Evolutionary conservation across 2,888 invertebrate species (phyloP), one percentile per base, ranked within the genome.

Genomic region (Acanthoscelides obtectus): DNA sequence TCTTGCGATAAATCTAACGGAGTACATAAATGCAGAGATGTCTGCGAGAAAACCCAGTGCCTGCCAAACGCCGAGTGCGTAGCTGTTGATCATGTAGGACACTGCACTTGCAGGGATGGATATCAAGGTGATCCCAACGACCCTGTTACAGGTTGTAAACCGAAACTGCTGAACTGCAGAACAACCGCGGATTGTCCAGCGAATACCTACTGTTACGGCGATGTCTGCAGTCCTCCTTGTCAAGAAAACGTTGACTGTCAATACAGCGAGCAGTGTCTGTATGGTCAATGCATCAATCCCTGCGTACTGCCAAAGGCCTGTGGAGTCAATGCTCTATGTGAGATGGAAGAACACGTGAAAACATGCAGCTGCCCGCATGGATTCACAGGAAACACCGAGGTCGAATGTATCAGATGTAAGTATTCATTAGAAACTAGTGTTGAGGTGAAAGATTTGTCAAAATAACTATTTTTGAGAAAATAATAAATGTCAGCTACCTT

Each of bases 21-120:
- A 66, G 86, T 90, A 69, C 91, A 93, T 66, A 95, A 95, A 86
- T 96, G 96, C 84, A 91, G 90, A 84, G 92, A 94, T 86, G 94
- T 93, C 27, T 96, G 96, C 83, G 92, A 94, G 79, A 90, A 89
- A 77, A 88, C 91, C 0, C 87, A 88, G 74, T 97, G 97, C 86
- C 95, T 95, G 71, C 89, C 90, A 2, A 96, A 96, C 84, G 90
- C 96, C 25, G 94, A 95, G 82, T 97, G 97, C 84, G 83, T 90
- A 72, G 91, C 94, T 73, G 87, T 89, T 71, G 90, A 93, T 80
- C 96, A 96, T 84, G 87, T 87, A 64, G 93, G 92, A 19, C 89
- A 90, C 78, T 97, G 97, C 82, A 90, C 90, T 79, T 96, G 96
- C 83, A 90, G 91, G 79, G 83, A 87, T 76, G 95, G 94, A 71